These are phyloP conservation scores for Drosophila stalkeri DNA, from an alignment of 2,888 invertebrate genomes.

Conservation along the genomic window DNA sequence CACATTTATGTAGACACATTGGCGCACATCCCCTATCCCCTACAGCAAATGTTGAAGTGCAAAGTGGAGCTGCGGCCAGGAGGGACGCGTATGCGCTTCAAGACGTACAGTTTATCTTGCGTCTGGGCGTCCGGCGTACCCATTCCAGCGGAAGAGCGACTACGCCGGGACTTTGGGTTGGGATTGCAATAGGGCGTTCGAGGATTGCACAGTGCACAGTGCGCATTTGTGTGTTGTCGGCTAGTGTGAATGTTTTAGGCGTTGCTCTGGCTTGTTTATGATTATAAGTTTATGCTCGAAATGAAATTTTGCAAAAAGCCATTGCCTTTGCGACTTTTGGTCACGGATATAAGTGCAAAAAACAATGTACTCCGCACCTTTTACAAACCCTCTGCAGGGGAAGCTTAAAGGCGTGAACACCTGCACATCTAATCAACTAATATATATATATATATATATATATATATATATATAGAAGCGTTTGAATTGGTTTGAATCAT, in stretches of 20 bases:
- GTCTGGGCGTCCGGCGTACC: conserved; percentile 51
- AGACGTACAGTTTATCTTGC: conserved; percentile 73
- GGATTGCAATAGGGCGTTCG: conserved; percentile 6
- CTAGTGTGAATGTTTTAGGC: conserved; percentile 55
- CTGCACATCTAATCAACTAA: background rate
- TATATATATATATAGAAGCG: too few species aligned
- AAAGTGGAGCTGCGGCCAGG: conserved; percentile 59
- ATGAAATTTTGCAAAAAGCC: conserved; percentile 67
- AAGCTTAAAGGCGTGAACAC: background rate
- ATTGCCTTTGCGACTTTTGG: conserved; percentile 35
- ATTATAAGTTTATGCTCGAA: conserved; percentile 76
- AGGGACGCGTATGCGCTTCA: conserved; percentile 57
- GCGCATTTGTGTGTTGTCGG: conserved; percentile 22
- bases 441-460: too few species aligned
- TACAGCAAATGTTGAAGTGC: conserved; percentile 59
- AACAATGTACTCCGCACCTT: conserved; percentile 1
- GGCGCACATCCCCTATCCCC: conserved; percentile 47
- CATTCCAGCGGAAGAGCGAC: conserved; percentile 53
- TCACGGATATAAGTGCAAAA: conserved; percentile 17
- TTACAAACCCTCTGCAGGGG: background rate
- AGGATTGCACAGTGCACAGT: conserved; percentile 21
- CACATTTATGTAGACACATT: conserved; percentile 53
- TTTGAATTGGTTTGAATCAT: too few species aligned
- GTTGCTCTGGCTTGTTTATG: conserved; percentile 71
- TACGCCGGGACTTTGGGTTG: conserved; percentile 10